Evolutionary conservation across 2,113 vertebrate species (phyloP), one percentile per base, ranked within the genome.

Genomic region (Galbula dea): DNA sequence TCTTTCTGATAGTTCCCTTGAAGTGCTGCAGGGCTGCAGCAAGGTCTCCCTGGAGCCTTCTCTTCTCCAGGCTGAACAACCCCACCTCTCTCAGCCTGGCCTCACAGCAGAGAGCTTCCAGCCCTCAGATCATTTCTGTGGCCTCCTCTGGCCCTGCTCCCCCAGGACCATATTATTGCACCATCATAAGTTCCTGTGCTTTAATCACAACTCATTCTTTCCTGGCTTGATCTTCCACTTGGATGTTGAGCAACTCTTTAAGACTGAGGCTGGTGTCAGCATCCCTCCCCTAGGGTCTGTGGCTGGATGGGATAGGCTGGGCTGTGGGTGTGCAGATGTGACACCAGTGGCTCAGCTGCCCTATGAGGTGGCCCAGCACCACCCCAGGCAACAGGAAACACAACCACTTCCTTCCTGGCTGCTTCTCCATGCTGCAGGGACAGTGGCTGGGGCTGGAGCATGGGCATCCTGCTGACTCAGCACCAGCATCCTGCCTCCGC

Each of bases 281-380:
- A 2, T 29, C 37, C 26, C 9, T 29, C 37, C 26, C 9, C 27
- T 1, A 3, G 59, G 81, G 34, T 17, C 5, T 0, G 0, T n/a
- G 43, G 4, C 21, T 2, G 3, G 21, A 17, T 41, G 61, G 14
- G n/a, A 3, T 1, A 5, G 12, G 30, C 36, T 37, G 18, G 13
- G 13, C 4, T 0, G 1, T 10, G 0, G 19, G 16, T 3, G 5
- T 0, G 12, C 0, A 29, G 39, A 3, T 4, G 37, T 45, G 77
- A 13, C 45, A 34, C 37, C 5, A 0, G 2, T 6, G 67, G 10
- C 3, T 22, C 57, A n/a, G 23, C 34, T 18, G 34, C 37, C 26
- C 18, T 11, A 24, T 2, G 2, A 22, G 30, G 7, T 7, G 5
- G 49, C 18, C 32, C 54, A 54, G 37, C 23, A 1, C 8, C 27